phyloP scores from a whole-genome alignment of 2,113 vertebrate genomes.

The Genyomyrus donnyi region DNA sequence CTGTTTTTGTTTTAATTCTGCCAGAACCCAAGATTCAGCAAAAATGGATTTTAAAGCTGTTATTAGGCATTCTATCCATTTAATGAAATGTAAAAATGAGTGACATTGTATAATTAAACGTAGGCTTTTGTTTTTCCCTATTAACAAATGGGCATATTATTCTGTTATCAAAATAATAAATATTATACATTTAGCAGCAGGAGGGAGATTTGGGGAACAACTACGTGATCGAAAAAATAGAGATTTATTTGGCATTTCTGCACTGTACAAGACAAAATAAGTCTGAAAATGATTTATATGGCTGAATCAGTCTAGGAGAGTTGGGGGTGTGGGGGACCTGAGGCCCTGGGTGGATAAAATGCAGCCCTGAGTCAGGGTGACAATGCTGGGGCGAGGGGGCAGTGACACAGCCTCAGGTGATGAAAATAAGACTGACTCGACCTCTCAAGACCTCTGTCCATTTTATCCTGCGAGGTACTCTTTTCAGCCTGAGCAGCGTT shows the following conservation, averaged over 20 bases:
- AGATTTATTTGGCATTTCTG: background rate
- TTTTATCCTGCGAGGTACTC: background rate
- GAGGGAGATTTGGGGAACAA: background rate
- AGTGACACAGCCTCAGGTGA: background rate
- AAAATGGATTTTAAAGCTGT: background rate
- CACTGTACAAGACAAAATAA: background rate
- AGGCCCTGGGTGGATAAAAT: background rate
- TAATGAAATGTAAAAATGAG: background rate
- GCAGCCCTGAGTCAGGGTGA: background rate
- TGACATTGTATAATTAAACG: background rate
- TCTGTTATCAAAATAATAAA: slow-evolving; percentile 1
- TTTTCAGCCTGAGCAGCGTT: background rate
- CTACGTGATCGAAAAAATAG: background rate
- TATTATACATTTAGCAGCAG: slow-evolving; percentile 12
- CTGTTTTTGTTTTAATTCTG: background rate
- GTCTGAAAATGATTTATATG: background rate
- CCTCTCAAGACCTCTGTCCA: background rate
- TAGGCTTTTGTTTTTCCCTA: background rate
- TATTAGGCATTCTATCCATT: background rate
- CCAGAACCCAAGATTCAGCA: background rate
- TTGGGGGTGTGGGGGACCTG: background rate
- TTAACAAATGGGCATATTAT: slow-evolving; percentile 12
- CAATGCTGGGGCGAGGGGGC: background rate
- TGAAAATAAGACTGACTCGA: background rate
- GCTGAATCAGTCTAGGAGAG: background rate